phyloP scores from a whole-genome alignment of 2,888 invertebrate genomes.

The Leptogaster cylindrica region DNA sequence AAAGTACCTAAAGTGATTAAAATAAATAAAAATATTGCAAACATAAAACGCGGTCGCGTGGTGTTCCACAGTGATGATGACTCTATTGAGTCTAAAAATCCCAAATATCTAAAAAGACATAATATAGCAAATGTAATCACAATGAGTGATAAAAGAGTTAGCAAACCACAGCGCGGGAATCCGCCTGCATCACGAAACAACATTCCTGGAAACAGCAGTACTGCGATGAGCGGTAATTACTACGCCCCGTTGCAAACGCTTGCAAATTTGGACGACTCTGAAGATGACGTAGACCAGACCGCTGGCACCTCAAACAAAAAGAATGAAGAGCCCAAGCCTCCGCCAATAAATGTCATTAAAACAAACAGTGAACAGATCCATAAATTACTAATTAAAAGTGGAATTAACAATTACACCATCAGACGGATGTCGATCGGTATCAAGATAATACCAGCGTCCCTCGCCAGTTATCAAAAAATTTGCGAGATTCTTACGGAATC shows the following conservation, averaged over 20 bases:
- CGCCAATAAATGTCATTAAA: constrained; percentile 9
- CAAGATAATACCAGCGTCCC: no score
- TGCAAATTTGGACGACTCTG: background rate
- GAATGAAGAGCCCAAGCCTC: no score
- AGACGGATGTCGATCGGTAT: constrained; percentile 8
- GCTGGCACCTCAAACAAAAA: no score
- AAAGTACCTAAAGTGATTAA: no score
- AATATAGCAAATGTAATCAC: background rate
- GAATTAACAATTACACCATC: background rate
- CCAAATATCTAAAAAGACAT: background rate
- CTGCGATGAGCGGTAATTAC: background rate
- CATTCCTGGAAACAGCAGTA: background rate
- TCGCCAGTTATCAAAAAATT: no score
- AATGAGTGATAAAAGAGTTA: background rate
- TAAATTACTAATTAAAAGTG: background rate
- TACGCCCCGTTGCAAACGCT: constrained; percentile 10
- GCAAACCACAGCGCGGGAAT: background rate
- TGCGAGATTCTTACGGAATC: no score
- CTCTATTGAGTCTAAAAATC: background rate
- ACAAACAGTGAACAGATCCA: background rate
- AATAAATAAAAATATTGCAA: no score
- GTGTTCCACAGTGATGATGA: background rate
- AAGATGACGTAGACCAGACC: no score
- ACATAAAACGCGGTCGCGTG: background rate
- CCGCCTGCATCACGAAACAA: constrained; percentile 6